phyloP scores from a whole-genome alignment of 2,797 vertebrate species.

The Decapterus maruadsi region DNA sequence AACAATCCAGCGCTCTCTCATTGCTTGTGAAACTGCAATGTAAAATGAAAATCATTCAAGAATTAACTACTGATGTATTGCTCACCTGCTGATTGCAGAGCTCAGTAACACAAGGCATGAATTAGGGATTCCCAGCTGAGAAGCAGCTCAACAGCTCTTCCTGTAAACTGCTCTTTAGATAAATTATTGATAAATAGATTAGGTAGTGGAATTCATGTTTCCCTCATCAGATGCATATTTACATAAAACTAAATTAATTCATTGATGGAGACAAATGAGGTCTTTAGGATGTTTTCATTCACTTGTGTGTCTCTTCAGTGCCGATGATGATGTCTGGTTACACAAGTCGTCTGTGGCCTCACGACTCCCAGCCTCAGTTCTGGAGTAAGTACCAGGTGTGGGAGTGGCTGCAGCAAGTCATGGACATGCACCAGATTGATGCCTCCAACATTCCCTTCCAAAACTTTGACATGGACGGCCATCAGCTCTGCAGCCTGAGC shows the following conservation, averaged over 20 bases:
- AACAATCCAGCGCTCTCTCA: conserved; percentile 25
- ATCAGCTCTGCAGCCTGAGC: conserved; percentile 93
- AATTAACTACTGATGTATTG: conserved; percentile 56
- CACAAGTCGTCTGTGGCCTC: conserved; percentile 90
- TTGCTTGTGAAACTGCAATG: conserved; percentile 26
- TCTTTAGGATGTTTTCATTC: background rate
- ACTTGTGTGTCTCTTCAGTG: conserved; percentile 58
- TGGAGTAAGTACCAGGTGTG: conserved; percentile 99
- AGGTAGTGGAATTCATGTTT: conserved; percentile 35
- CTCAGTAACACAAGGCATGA: conserved; percentile 31
- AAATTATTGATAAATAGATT: conserved; percentile 64
- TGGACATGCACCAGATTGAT: conserved; percentile 97
- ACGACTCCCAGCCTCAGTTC: conserved; percentile 93
- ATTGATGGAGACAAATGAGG: background rate
- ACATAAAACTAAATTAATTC: conserved; percentile 12
- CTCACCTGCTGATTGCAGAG: conserved; percentile 55
- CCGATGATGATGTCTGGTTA: conserved; percentile 82
- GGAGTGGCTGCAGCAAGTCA: conserved; percentile 98
- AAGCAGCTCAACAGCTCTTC: conserved; percentile 46
- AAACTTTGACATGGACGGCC: conserved; percentile 95
- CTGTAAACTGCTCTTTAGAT: conserved; percentile 44
- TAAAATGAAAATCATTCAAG: conserved; percentile 55
- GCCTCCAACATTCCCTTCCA: conserved; percentile 94
- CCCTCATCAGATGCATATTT: conserved; percentile 38
- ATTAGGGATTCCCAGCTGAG: conserved; percentile 49